phyloP scores from a whole-genome alignment of 1,140 invertebrate genomes.

The Phymastichus coffea region DNA sequence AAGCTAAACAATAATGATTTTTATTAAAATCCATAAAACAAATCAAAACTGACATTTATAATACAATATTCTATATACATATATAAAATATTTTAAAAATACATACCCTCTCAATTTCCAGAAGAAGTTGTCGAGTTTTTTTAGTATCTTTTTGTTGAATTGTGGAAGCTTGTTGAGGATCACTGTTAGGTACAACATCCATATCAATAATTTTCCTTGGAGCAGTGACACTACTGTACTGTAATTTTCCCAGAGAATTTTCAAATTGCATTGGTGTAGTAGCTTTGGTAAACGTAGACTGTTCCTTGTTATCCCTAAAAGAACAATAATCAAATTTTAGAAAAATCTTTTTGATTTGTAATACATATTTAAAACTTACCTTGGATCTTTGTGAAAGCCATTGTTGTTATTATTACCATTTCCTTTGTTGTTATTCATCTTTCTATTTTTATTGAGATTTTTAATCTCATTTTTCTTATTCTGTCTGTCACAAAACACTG shows the following conservation, averaged over 20 bases:
- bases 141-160: constrained; percentile 57
- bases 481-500: constrained; percentile 57
- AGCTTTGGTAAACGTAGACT: constrained; percentile 54
- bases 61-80: no score
- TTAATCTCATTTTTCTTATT: constrained; percentile 52
- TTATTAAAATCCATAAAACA: background rate
- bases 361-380: constrained; percentile 30
- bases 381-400: constrained; percentile 50
- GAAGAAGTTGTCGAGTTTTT: constrained; percentile 73
- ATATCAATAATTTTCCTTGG: constrained; percentile 92
- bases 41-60: background rate
- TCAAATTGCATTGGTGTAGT: constrained; percentile 86
- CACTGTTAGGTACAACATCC: constrained; percentile 69
- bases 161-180: constrained; percentile 52
- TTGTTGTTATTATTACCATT: constrained; percentile 49
- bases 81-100: constrained; percentile 10
- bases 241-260: constrained; percentile 85
- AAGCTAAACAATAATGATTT: constrained; percentile 43
- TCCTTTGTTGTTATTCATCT: constrained; percentile 24
- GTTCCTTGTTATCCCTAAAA: constrained; percentile 46
- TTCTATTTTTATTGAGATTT: constrained; percentile 51
- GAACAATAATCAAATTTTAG: background rate
- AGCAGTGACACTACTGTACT: constrained; percentile 86
- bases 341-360: background rate
- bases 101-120: constrained; percentile 76